phyloP scores from a whole-genome alignment of 2,797 vertebrate genomes.

The Momotus momota region DNA sequence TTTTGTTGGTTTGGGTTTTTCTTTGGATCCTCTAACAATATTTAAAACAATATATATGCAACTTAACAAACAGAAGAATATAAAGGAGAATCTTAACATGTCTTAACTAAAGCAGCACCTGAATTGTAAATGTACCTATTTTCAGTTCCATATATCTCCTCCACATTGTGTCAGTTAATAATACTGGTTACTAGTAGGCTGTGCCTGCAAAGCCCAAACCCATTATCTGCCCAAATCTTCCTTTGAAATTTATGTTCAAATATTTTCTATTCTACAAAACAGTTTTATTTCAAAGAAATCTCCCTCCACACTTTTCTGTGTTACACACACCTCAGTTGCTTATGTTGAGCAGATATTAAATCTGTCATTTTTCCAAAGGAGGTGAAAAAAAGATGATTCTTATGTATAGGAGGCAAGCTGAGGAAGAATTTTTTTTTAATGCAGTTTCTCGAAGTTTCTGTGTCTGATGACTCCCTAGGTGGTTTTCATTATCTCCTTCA shows the following conservation, averaged over 20 bases:
- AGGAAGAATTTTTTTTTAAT: background rate
- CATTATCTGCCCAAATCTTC: background rate
- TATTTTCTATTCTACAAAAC: conserved; percentile 31
- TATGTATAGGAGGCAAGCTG: background rate
- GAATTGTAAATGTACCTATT: background rate
- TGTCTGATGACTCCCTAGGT: background rate
- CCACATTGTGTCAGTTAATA: background rate
- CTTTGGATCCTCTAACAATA: background rate
- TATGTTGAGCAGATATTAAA: background rate
- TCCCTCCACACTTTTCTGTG: background rate
- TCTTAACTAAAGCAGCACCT: background rate
- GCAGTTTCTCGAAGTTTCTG: background rate
- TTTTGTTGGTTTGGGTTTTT: background rate
- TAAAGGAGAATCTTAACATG: background rate
- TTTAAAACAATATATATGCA: background rate
- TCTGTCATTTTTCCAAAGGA: background rate
- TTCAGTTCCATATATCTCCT: background rate
- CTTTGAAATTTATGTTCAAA: conserved; percentile 47
- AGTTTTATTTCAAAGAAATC: conserved; percentile 19
- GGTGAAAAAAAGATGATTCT: conserved; percentile 19
- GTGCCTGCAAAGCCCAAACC: background rate
- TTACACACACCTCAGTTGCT: background rate
- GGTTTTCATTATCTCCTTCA: conserved; percentile 15
- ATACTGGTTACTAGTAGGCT: background rate
- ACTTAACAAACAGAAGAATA: background rate